phyloP scores from a whole-genome alignment of 1,140 invertebrate species.

The Cryptotermes secundus region DNA sequence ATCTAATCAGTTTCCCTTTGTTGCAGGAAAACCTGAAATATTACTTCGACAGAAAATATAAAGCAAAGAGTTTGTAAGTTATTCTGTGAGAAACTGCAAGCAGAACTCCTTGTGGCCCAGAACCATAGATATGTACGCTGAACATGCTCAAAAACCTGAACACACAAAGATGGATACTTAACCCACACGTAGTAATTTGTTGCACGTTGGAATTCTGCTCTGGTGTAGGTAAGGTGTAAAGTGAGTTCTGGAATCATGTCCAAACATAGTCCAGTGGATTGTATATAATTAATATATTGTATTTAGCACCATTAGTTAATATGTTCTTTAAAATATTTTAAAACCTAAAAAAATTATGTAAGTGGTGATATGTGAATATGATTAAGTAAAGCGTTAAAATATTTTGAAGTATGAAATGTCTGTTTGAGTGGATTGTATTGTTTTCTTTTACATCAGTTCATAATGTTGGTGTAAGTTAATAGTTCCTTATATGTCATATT shows the following conservation, averaged over 20 bases:
- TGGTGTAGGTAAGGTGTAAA: not conserved
- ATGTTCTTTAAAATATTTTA: not conserved
- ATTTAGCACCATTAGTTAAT: not conserved
- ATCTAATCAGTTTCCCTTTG: not conserved
- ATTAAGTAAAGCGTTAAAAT: not conserved
- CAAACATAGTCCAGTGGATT: not conserved
- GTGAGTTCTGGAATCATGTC: not conserved
- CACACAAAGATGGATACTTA: not conserved
- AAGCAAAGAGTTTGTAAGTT: not conserved
- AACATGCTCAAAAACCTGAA: not conserved
- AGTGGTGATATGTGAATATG: not conserved
- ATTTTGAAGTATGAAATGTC: not conserved
- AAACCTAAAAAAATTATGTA: not conserved
- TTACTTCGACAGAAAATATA: not conserved
- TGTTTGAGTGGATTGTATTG: not conserved
- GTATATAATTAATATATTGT: not conserved
- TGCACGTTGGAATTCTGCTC: not conserved
- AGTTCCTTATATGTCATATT: not conserved
- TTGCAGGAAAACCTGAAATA: constrained; percentile 12
- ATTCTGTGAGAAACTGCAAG: not conserved
- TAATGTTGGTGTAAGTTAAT: not conserved
- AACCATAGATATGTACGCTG: not conserved
- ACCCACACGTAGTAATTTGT: not conserved
- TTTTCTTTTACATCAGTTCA: not conserved
- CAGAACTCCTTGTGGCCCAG: not conserved